Evolutionary conservation across 2,113 vertebrate species (phyloP).

Genomic region (Crotalus viridis): DNA sequence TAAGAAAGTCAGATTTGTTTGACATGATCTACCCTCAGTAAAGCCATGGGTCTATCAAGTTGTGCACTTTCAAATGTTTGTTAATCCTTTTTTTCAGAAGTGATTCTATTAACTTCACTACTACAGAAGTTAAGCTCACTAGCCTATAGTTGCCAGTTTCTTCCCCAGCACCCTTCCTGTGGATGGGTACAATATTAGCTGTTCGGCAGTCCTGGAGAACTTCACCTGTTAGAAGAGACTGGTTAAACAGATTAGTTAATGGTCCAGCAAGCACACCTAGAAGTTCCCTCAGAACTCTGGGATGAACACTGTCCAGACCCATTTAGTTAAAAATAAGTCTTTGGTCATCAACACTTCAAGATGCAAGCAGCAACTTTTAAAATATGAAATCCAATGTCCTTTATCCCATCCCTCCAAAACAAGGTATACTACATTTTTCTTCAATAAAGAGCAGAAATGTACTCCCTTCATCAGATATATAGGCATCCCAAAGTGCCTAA

Average conservation of each 20-base stretch:
- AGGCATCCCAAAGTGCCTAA: background rate
- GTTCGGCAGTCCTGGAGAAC: background rate
- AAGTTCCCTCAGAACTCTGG: background rate
- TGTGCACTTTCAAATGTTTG: background rate
- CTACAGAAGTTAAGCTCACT: background rate
- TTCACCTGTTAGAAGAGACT: background rate
- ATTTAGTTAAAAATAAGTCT: background rate
- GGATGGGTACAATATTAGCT: background rate
- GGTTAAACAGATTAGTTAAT: background rate
- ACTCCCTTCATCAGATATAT: background rate
- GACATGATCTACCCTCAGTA: background rate
- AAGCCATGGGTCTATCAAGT: background rate
- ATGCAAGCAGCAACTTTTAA: background rate
- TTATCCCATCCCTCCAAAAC: background rate
- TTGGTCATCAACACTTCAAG: background rate
- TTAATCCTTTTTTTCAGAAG: background rate
- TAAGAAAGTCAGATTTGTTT: background rate
- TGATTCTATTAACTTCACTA: background rate
- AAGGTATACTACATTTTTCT: background rate
- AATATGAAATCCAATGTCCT: background rate
- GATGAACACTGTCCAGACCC: too few relatives aligned
- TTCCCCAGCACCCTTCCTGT: background rate
- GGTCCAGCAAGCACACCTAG: background rate
- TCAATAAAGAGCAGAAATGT: background rate
- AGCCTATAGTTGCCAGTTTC: background rate